Conservation (phyloP, 2,113 vertebrate species). For the Rutilus rutilus region DNA sequence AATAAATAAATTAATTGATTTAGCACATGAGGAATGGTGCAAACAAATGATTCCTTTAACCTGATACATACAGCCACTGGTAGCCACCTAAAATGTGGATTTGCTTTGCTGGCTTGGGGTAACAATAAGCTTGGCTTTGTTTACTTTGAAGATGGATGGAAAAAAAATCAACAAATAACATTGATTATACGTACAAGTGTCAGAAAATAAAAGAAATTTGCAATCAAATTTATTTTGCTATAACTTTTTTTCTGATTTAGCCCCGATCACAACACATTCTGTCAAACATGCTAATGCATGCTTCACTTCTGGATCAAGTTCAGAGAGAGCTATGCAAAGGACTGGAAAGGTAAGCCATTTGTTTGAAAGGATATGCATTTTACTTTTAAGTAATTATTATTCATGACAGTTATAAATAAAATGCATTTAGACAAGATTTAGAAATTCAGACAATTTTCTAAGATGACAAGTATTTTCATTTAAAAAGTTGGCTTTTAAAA, state of each 20-base stretch:
- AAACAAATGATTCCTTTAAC: background rate
- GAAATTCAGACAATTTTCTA: too few relatives aligned
- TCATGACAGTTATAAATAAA: background rate
- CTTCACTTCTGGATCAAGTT: conserved; percentile 55
- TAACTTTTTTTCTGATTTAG: background rate
- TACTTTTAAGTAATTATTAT: background rate
- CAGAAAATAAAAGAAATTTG: background rate
- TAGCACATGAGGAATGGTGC: background rate
- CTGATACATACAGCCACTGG: background rate
- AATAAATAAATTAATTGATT: background rate
- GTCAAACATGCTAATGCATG: conserved; percentile 39
- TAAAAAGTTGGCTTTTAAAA: background rate
- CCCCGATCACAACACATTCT: conserved; percentile 27
- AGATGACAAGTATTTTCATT: background rate
- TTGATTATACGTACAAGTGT: background rate
- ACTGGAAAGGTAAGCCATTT: conserved; percentile 88
- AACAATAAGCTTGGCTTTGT: too few relatives aligned
- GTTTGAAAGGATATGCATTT: background rate
- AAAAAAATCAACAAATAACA: background rate
- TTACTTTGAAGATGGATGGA: too few relatives aligned
- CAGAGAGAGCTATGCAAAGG: conserved; percentile 82
- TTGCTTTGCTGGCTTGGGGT: too few relatives aligned
- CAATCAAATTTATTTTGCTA: background rate
- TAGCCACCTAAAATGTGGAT: background rate
- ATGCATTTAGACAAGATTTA: background rate